Base-by-base conservation (phyloP, 2,797 vertebrate species). In the Eidolon dupreanum region DNA sequence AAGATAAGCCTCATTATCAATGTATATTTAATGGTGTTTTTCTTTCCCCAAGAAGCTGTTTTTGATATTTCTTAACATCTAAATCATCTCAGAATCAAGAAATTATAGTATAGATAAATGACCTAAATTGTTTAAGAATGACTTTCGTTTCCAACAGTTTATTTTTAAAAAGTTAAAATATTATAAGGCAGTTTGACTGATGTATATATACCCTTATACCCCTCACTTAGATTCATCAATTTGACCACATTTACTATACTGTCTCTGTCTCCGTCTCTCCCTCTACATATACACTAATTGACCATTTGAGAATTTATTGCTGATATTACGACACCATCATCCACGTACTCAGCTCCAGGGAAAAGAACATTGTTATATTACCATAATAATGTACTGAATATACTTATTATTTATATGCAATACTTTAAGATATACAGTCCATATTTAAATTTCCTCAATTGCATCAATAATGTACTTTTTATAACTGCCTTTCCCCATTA, bases 381-480 rank as follows among this genome's bases (percentile, higher is more conserved):
- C 16, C 53, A 86, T 2, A 83, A 73, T 33, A 73, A 55, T 22
- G 75, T 53, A 93, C 15, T 95, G 4, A 75, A 96, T 77, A 68
- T 89, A 93, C 81, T 81, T 89, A 88, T 70, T 71, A 89, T 55
- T 86, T 75, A n/a, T 20, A 59, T 22, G 8, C 31, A 93, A 17
- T 68, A 57, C 31, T 81, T 61, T 65, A 75, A 53, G 70, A 79
- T 71, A 85, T 26, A 77, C 8, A 86, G 19, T 19, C 33, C 51
- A 53, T 13, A 77, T 63, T 71, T 57, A 96, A 46, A 79, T 68
- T 63, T 89, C 28, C 38, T 9, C 33, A 93, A 41, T 3, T 53
- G 17, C 16, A 91, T 55, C 63, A 78, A 92, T 74, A 38, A 82
- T 53, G 65, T 66, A 75, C 13, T 81, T 79, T 90, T 79, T 90